A percentile compares a stretch with the other conserved stretches of the same genome.
These are phyloP conservation scores for Habrosyne pyritoides DNA, from an alignment of 2,888 invertebrate genomes.

Conservation along the genomic window DNA sequence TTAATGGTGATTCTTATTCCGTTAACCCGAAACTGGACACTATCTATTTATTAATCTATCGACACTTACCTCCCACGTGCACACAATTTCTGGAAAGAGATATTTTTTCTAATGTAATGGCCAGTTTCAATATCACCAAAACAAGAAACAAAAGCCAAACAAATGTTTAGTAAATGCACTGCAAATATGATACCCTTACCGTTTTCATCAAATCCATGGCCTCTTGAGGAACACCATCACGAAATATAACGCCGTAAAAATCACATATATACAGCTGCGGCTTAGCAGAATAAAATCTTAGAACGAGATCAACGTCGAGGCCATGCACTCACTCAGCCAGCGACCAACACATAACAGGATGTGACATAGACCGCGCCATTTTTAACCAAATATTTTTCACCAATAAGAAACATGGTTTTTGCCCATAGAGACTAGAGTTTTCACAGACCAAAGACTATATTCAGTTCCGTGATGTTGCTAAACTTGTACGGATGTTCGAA, in stretches of 20 bases:
- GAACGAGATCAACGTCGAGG: conserved; percentile 74
- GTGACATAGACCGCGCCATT: conserved; percentile 79
- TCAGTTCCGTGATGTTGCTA: conserved; percentile 36
- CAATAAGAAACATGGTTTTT: conserved; percentile 53
- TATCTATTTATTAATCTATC: conserved; percentile 65
- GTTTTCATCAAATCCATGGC: conserved; percentile 85
- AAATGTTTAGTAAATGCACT: conserved; percentile 63
- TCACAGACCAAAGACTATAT: conserved; percentile 29
- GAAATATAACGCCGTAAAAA: conserved; percentile 72
- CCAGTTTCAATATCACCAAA: conserved; percentile 84
- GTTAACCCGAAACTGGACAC: conserved; percentile 68
- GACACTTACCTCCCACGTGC: conserved; percentile 82
- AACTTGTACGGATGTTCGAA: conserved; percentile 37
- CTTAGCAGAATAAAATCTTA: conserved; percentile 64
- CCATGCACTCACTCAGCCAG: conserved; percentile 69
- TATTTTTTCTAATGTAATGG: conserved; percentile 84
- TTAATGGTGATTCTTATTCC: conserved; percentile 59
- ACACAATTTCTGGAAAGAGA: conserved; percentile 83
- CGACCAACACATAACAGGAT: conserved; percentile 74
- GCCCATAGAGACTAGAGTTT: conserved; percentile 42
- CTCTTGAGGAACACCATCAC: conserved; percentile 82
- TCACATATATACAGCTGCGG: conserved; percentile 66
- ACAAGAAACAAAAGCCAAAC: conserved; percentile 85
- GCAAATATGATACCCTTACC: conserved; percentile 71
- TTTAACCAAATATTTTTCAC: conserved; percentile 49